Evolutionary conservation across 2,113 vertebrate species (phyloP).

Genomic region (Phoenicopterus ruber): DNA sequence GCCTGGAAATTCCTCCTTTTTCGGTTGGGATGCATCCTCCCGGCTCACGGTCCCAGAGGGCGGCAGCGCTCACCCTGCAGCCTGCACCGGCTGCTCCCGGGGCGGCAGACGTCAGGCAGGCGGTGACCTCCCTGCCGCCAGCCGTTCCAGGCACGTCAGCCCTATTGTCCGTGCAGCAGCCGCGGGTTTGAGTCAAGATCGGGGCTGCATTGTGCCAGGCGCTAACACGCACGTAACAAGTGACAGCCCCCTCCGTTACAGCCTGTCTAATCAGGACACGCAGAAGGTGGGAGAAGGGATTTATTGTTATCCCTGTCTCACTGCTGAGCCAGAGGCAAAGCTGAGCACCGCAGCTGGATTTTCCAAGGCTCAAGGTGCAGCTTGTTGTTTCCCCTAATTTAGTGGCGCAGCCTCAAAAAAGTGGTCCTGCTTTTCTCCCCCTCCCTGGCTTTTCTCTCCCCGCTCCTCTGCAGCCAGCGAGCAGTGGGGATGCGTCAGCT

Average conservation of each 20-base stretch:
- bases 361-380: not conserved
- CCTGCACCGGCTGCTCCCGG: not conserved
- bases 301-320: constrained; percentile 11
- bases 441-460: not conserved
- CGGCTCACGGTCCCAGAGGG: rapidly evolving
- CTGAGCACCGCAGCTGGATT: not conserved
- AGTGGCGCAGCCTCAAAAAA: not conserved
- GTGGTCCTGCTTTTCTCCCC: not conserved
- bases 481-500: not conserved
- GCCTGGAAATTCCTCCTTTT: not conserved
- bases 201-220: not conserved
- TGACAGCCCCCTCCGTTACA: not conserved
- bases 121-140: not conserved
- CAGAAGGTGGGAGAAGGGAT: constrained; percentile 42
- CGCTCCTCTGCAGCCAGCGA: not conserved
- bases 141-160: not conserved
- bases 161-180: not conserved
- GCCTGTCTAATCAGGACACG: not conserved
- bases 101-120: not conserved
- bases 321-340: constrained; percentile 24
- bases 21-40: not conserved
- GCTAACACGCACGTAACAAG: not conserved
- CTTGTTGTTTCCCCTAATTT: not conserved
- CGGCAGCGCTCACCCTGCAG: not conserved
- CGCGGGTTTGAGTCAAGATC: not conserved